Evolutionary conservation across 1,140 invertebrate genomes (phyloP).

Genomic region (Drosophila hydei): DNA sequence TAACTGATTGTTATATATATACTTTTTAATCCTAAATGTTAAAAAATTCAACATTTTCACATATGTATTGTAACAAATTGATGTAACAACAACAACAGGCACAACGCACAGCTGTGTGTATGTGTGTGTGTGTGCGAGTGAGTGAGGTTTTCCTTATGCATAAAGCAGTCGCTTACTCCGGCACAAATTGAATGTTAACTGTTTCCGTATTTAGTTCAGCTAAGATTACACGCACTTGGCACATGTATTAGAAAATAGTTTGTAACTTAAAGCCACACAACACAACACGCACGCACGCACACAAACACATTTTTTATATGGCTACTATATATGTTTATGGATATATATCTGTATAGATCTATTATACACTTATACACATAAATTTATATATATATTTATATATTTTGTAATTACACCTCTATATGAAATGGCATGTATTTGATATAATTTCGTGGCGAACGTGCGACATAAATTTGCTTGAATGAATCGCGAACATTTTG

Average conservation of each 20-base stretch:
- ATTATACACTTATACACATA: conserved; percentile 18
- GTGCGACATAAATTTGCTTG: conserved; percentile 30
- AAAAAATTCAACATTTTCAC: conserved; percentile 32
- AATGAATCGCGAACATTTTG: conserved; percentile 40
- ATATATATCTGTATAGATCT: too few relatives aligned
- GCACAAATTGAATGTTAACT: conserved; percentile 16
- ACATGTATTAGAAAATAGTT: conserved; percentile 4
- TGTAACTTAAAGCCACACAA: conserved; percentile 8
- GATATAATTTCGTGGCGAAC: conserved; percentile 15
- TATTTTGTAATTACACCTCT: conserved; percentile 28
- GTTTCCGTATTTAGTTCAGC: neutral
- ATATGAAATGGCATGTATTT: conserved; percentile 38
- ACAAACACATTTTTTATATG: conserved; percentile 17
- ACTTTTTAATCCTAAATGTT: conserved; percentile 57
- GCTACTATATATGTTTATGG: neutral
- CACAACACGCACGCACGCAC: conserved; percentile 4
- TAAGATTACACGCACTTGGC: conserved; percentile 4
- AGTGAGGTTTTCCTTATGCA: conserved; percentile 6
- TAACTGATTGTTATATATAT: conserved; percentile 54
- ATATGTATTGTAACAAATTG: conserved; percentile 32
- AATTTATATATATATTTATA: conserved; percentile 25
- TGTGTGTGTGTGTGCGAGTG: neutral
- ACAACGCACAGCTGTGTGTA: conserved; percentile 5
- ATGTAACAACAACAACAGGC: conserved; percentile 19
- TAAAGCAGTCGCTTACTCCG: neutral